Base-by-base conservation (phyloP, 2,888 invertebrate genomes). In the Phortica magna region DNA sequence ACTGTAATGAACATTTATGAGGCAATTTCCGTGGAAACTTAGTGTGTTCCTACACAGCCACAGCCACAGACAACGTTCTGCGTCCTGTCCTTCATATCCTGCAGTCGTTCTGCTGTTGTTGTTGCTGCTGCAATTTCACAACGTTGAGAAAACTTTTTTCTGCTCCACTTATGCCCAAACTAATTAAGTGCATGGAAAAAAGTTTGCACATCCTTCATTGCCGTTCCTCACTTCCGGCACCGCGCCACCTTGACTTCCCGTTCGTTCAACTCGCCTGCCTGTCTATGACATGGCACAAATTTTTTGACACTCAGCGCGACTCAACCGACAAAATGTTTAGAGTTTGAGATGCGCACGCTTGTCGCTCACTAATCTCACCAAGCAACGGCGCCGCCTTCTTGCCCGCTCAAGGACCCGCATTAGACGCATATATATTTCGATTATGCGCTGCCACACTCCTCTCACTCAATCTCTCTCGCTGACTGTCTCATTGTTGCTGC, bases 101-200 rank as follows among this genome's bases (percentile, higher is more conserved):
- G 48, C 48, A 19, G 61, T 19, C 61, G 10, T 31, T 41, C 42
- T 12, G 12, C 4, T 43, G 41, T 43, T 48, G 73, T 39, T 59
- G 39, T 41, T 67, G 70, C 39, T 12, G 31, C 42, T 53, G 53
- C 75, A 75, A 70, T 68, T 70, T 59, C 7, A 48, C 53, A 31
- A 57, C 57, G 68, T 70, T 83, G 71, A 79, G 76, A 81, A 76
- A 88, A 85, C 82, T 84, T 87, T 61, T 88, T 85, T 85, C 85
- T 85, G 88, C 85, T 87, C 86, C 85, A 88, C 85, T 88, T 88
- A 85, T 87, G 88, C 85, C 86, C 86, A 85, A 85, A 85, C 85
- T 85, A 88, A 85, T 88, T 85, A 85, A 85, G 85, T 88, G 87
- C 88, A 88, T n/a, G 88, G 87, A 87, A 85, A 82, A 87, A 87